Evolutionary conservation across 2,113 vertebrate species (phyloP), one percentile per base, ranked within the genome.

Genomic region (Anarhynchus alexandrinus): DNA sequence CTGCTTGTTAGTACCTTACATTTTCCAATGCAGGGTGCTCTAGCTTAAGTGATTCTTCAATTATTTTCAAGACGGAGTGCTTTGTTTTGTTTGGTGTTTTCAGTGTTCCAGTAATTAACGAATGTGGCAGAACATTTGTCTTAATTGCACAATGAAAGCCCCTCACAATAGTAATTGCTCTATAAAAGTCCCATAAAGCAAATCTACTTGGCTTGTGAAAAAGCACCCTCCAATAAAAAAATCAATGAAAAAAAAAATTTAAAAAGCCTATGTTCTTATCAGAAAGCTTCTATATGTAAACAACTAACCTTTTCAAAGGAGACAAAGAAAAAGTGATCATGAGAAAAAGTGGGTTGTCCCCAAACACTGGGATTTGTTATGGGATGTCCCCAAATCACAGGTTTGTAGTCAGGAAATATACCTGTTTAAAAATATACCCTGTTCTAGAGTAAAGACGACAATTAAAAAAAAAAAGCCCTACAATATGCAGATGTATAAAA

Each of bases 81-180:
- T 96, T 87, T 81, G 73, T 78, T 87, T 73, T 88, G 82, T 91
- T 70, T 76, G 66, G 84, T 84, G 92, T 90, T 97, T 96, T 95
- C 88, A 93, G 59, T 65, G 64, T 96, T 96, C 83, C 86, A 88
- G 91, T 94, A 97, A 97, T 97, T 97, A 97, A 96, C 21, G 1
- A 87, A 95, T 17, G 91, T 94, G 91, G 88, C 88, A 96, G 93
- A 96, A 96, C 52, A 54, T 97, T 97, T 95, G 91, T 96, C 94
- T 91, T 86, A 88, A 93, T 76, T 95, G 96, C 76, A 54, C 55
- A 51, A 54, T 49, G 90, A 95, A 95, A 94, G 71, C 58, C 62
- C 86, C 78, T 86, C 49, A 64, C 74, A 67, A 69, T 11, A n/a
- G 57, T 78, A 57, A 92, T 84, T 74, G 64, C 38, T 82, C 70